These are phyloP conservation scores for Gadopsis marmoratus DNA, from an alignment of 2,797 vertebrate genomes.

Conservation along the genomic window DNA sequence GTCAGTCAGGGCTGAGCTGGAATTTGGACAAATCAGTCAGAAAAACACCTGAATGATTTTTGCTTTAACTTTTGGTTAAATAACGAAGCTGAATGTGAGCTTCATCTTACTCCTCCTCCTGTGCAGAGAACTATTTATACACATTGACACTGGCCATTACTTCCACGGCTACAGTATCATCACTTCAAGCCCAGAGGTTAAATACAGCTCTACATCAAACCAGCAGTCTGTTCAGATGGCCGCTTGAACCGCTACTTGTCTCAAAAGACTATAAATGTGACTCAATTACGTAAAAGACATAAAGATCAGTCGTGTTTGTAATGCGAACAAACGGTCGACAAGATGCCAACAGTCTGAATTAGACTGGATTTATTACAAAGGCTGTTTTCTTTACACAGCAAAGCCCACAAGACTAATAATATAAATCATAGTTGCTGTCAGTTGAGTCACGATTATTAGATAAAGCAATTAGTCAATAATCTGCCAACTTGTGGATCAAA, in stretches of 20 bases:
- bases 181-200: background rate
- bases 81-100: background rate
- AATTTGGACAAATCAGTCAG: background rate
- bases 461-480: background rate
- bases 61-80: background rate
- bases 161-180: background rate
- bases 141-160: background rate
- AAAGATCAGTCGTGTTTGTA: too few relatives aligned
- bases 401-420: background rate
- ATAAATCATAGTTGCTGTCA: too few relatives aligned
- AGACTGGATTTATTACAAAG: background rate
- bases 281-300: too few relatives aligned
- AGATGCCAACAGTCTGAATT: too few relatives aligned
- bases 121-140: background rate
- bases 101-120: background rate
- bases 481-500: too few relatives aligned
- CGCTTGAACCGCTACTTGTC: background rate
- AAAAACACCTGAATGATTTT: background rate
- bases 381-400: background rate
- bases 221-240: background rate
- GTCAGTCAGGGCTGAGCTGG: background rate
- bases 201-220: background rate
- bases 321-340: too few relatives aligned
- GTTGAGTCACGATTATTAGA: background rate
- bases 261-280: too few relatives aligned